These are phyloP conservation scores for Heterohyrax brucei DNA, from an alignment of 2,797 vertebrate genomes.

Conservation along the genomic window DNA sequence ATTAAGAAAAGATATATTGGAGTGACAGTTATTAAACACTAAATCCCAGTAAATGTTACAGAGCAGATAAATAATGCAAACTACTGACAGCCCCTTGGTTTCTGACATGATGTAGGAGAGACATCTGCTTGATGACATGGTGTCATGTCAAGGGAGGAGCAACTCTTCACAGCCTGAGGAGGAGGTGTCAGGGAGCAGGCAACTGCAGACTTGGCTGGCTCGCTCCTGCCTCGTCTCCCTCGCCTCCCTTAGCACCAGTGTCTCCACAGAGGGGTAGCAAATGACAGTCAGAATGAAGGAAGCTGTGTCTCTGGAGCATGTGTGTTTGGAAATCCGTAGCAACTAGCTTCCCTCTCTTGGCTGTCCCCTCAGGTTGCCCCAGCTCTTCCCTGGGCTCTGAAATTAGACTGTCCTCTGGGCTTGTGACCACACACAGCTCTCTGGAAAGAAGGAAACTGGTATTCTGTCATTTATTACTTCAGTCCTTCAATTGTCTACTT, in stretches of 20 bases:
- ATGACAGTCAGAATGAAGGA: background rate
- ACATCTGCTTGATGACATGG: background rate
- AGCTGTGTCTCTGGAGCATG: background rate
- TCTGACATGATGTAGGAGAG: conserved; percentile 64
- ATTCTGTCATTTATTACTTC: background rate
- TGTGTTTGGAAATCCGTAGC: background rate
- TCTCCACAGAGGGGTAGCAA: rapidly evolving
- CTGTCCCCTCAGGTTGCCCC: background rate
- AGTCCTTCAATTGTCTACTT: background rate
- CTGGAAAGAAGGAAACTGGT: background rate
- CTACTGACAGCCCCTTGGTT: conserved; percentile 76
- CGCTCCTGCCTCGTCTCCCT: background rate
- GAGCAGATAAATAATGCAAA: conserved; percentile 88
- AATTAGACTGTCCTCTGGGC: background rate
- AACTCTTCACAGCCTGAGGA: background rate
- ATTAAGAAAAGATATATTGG: conserved; percentile 89
- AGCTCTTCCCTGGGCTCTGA: background rate
- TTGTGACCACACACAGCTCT: background rate
- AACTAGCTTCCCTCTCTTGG: no score
- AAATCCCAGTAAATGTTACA: conserved; percentile 89
- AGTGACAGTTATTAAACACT: conserved; percentile 91
- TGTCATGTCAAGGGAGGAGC: background rate
- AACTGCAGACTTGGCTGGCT: background rate
- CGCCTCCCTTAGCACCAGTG: background rate
- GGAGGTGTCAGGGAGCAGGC: background rate